Percentiles rank a stretch among this genome's conserved stretches.
phyloP scores from a whole-genome alignment of 92 coral and sea anemone species.

The Palythoa grandiflora region DNA sequence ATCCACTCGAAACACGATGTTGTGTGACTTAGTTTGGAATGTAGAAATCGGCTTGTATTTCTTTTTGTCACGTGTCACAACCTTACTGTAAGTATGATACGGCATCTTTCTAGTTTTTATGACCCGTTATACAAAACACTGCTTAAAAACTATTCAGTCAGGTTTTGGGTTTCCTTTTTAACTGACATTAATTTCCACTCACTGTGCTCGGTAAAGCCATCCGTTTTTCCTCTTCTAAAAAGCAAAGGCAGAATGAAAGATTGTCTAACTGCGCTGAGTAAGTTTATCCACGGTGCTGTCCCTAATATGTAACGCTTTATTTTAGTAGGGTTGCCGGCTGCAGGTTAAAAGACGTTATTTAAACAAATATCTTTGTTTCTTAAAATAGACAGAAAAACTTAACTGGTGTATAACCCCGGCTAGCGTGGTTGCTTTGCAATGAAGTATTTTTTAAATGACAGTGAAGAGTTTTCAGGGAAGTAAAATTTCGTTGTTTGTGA shows the following conservation, averaged over 20 bases:
- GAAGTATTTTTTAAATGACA: background rate
- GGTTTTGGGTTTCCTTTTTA: background rate
- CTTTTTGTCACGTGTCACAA: constrained; percentile 67
- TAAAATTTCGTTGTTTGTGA: background rate
- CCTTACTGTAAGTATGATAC: constrained; percentile 70
- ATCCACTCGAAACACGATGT: constrained; percentile 65
- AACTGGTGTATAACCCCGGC: constrained; percentile 7
- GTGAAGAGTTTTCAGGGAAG: background rate
- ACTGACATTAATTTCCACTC: background rate
- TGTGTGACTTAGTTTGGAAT: constrained; percentile 90
- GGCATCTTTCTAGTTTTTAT: background rate
- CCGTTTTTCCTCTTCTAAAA: background rate
- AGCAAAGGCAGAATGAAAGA: too few species aligned
- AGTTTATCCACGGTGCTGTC: too few species aligned
- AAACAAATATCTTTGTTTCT: too few species aligned
- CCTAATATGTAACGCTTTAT: too few species aligned
- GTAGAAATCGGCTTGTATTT: constrained; percentile 79
- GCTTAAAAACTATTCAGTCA: background rate
- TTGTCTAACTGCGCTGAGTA: too few species aligned
- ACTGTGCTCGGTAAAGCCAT: background rate
- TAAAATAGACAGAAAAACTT: constrained; percentile 1
- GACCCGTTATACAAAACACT: background rate
- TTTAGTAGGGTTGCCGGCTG: background rate
- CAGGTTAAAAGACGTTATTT: background rate
- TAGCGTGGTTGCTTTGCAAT: background rate